Percentiles rank a stretch among this genome's conserved stretches.
These are phyloP conservation scores for Streblospio benedicti DNA, from an alignment of 1,140 invertebrate genomes.

Conservation along the genomic window DNA sequence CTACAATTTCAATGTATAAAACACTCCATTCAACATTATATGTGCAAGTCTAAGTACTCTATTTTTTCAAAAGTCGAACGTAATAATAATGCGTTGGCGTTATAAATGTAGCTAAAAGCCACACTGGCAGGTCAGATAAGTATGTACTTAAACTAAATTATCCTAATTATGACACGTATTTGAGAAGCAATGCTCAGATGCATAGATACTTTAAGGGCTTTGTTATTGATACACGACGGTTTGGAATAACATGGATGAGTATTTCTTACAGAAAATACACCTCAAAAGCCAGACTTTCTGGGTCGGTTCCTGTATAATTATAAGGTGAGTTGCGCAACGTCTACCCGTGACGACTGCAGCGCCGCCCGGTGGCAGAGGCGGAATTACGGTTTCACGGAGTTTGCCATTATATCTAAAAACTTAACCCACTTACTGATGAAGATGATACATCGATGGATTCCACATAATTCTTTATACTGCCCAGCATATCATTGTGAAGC, in stretches of 20 bases:
- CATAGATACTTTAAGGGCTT: too few species aligned
- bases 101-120: too few species aligned
- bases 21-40: too few species aligned
- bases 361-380: not conserved
- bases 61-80: too few species aligned
- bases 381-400: not conserved
- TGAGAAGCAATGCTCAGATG: too few species aligned
- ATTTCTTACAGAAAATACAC: not conserved
- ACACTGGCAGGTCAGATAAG: too few species aligned
- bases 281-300: not conserved
- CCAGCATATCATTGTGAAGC: slow-evolving; percentile 36
- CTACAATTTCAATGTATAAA: too few species aligned
- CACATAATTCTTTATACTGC: slow-evolving; percentile 38
- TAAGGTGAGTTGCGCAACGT: not conserved
- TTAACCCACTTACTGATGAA: slow-evolving; percentile 31
- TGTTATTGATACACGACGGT: too few species aligned
- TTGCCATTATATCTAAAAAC: not conserved
- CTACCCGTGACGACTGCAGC: not conserved
- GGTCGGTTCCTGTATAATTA: not conserved
- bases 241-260: not conserved
- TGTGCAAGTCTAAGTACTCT: too few species aligned
- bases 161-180: too few species aligned
- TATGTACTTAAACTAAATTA: too few species aligned
- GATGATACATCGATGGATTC: slow-evolving; percentile 41
- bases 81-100: too few species aligned